Evolutionary conservation across 37 sponge, comb jelly and placozoan species (phyloP), one percentile per base, ranked within the genome.

Genomic region (Hormiphora californensis): DNA sequence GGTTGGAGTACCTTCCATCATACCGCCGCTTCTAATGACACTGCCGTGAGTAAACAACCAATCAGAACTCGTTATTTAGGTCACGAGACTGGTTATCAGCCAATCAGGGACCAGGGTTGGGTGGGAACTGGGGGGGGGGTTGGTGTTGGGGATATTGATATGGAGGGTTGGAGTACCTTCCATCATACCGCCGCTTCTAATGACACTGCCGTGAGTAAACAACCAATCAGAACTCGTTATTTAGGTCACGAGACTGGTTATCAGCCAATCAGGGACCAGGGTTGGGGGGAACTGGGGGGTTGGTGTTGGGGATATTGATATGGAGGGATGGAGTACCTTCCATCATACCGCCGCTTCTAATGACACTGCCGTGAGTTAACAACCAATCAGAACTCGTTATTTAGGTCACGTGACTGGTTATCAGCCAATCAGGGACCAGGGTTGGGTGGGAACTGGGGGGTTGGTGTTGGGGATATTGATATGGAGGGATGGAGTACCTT

Each of bases 121-220:
- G n/a, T n/a, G n/a, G n/a, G n/a, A n/a, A n/a, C n/a, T n/a, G n/a
- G n/a, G 12, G 51, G 8, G 12, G 8, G 51, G 51, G 51, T 46
- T 46, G 51, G 12, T 46, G 11, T 46, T 8, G 81, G 43, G 81
- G 81, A 73, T 28, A 8, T 32, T 3, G 81, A 73, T n/a, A 43
- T 43, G 27, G 46, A 73, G 5, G 81, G 81, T 8, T 73, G 81
- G 81, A 32, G 36, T 11, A 73, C 81, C 23, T 73, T 73, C 46
- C 81, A 73, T 30, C 81, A 73, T 73, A 46, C 81, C n/a, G 81
- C 81, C 3, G 81, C 81, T 32, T 33, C 81, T n/a, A 73, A 73
- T 41, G 81, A 73, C 38, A 73, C 27, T 11, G 81, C 40, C 46
- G 81, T 73, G 7, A 8, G 63, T 59, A 59, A n/a, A n/a, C n/a